These are phyloP conservation scores for Mactra quadrangularis DNA, from an alignment of 1,140 invertebrate genomes.

Conservation along the genomic window DNA sequence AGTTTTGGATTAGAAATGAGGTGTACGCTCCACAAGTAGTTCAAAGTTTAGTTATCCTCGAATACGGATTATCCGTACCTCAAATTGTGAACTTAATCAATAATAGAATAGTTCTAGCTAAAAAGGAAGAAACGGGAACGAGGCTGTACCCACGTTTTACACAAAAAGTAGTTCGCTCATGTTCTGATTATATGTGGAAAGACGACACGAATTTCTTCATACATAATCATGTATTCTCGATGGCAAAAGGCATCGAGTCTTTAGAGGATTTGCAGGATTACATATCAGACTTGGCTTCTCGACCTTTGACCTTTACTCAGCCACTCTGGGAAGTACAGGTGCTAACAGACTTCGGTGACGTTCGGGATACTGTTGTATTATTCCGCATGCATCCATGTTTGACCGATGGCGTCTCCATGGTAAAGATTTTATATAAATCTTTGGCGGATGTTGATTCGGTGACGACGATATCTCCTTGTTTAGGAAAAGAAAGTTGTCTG, in stretches of 20 bases:
- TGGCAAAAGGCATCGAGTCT: conserved; percentile 78
- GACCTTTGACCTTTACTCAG: conserved; percentile 82
- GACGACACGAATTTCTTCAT: conserved; percentile 85
- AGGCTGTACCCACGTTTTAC: conserved; percentile 54
- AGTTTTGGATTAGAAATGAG: conserved; percentile 55
- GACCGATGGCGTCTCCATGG: conserved; percentile 86
- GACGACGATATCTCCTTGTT: conserved; percentile 80
- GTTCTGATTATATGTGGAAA: conserved; percentile 85
- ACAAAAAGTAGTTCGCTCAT: conserved; percentile 61
- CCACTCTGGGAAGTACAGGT: conserved; percentile 87
- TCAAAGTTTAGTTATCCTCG: conserved; percentile 54
- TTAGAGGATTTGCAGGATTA: conserved; percentile 83
- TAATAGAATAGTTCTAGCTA: conserved; percentile 44
- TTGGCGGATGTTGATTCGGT: conserved; percentile 84
- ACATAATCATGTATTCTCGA: conserved; percentile 85
- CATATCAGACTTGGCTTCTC: conserved; percentile 83
- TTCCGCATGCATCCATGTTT: conserved; percentile 86
- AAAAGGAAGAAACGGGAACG: conserved; percentile 24
- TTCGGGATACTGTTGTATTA: conserved; percentile 85
- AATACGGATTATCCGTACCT: conserved; percentile 38
- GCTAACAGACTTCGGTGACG: conserved; percentile 82
- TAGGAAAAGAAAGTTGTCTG: conserved; percentile 78
- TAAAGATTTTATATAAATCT: conserved; percentile 84
- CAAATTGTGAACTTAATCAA: conserved; percentile 54
- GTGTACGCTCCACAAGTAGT: conserved; percentile 25